These are phyloP conservation scores for Nomada lathburiana DNA, from an alignment of 2,888 invertebrate species.

Conservation along the genomic window DNA sequence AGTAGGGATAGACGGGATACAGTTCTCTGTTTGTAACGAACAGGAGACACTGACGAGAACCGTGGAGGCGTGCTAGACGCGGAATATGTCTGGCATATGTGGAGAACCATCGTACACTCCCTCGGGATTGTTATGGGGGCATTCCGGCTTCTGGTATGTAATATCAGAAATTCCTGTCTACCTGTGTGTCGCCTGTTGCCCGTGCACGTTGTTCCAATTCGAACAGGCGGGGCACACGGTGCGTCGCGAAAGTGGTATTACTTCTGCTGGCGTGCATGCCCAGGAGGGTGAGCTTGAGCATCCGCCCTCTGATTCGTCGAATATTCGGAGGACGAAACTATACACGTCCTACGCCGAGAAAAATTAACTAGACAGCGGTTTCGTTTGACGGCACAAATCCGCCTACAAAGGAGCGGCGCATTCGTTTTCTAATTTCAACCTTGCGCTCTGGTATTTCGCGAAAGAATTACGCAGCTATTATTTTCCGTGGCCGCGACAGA, in stretches of 20 bases:
- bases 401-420: not conserved
- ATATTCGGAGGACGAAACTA: constrained; percentile 60
- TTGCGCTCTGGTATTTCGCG: too few species aligned
- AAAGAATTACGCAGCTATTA: too few species aligned
- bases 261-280: constrained; percentile 56
- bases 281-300: constrained; percentile 40
- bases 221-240: constrained; percentile 63
- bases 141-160: constrained; percentile 80
- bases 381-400: constrained; percentile 25
- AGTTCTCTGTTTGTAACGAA: constrained; percentile 62
- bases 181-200: constrained; percentile 77
- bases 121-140: constrained; percentile 75
- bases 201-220: constrained; percentile 68
- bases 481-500: too few species aligned
- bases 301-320: constrained; percentile 49
- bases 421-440: not conserved
- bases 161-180: constrained; percentile 81
- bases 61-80: constrained; percentile 64
- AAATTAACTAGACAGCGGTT: constrained; percentile 48
- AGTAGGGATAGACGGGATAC: constrained; percentile 31
- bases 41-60: constrained; percentile 60
- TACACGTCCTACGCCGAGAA: constrained; percentile 42
- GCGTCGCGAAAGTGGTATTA: constrained; percentile 71
- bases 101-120: constrained; percentile 73
- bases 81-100: constrained; percentile 72